Evolutionary conservation across 2,797 vertebrate species (phyloP), one percentile per base, ranked within the genome.

Genomic region (Poeciliopsis turneri): DNA sequence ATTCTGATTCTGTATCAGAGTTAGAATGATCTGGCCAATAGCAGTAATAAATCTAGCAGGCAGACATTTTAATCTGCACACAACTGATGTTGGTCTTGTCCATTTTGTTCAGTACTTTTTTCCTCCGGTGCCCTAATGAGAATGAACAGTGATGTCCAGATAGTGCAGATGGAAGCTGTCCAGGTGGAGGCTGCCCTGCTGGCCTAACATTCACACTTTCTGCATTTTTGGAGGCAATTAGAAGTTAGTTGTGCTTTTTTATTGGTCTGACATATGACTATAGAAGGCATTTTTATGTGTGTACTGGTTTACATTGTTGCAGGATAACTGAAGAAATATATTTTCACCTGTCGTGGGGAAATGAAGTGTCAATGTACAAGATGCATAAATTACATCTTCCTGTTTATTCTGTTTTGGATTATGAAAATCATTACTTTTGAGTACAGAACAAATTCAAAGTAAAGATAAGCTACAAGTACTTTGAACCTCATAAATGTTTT

Each of bases 111-210:
- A 66, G 75, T 66, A 47, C 46, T 55, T 41, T 41, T 25, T 39
- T 4, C 36, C 61, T 9, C 57, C 43, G 43, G 12, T 74, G 75
- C 33, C 25, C 51, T 73, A 82, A 49, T 70, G 66, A 85, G 28
- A 51, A 45, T 45, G 36, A 79, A 66, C 86, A 82, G 47, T 76
- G 70, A 81, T 11, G 77, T 64, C 71, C 77, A 45, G 76, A 86
- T 70, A 47, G 78, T 45, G 23, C 15, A 81, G 71, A 61, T 87
- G 75, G 78, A 85, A 25, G 33, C 70, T 11, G 75, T 84, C 82
- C 84, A 87, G 79, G 72, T 85, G 81, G 82, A 89, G 61, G 72
- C 57, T 4, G 0, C 66, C 66, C 83, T 69, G 53, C 41, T 87
- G 84, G 82, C 80, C 43, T n/a, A 0, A 0, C 45, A 55, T 77